Evolutionary conservation across 2,888 invertebrate species (phyloP), one percentile per base, ranked within the genome.

Genomic region (Pyrocoelia pectoralis): DNA sequence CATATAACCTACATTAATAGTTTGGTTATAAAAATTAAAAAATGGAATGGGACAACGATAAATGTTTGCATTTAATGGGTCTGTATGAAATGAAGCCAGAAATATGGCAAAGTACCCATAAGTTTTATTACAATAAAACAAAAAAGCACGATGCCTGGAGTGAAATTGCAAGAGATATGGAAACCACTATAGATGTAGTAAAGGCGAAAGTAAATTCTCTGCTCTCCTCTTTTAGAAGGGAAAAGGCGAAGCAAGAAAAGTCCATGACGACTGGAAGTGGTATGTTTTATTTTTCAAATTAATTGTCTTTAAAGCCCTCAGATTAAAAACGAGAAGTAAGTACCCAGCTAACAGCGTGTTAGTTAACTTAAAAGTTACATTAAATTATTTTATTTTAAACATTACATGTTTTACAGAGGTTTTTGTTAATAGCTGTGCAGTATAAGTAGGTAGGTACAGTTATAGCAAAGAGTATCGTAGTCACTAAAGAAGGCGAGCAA

Each of bases 71-170:
- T n/a, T 48, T 48, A 18, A 13, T 48, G 9, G n/a, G n/a, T 48
- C n/a, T 48, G n/a, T 48, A 48, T 48, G 17, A 15, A 48, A 13
- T 15, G 1, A 48, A 48, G 17, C 48, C 48, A 15, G 48, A 48
- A 48, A 13, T 49, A 49, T 49, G 49, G 49, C 5, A 49, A 10
- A 8, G 9, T 10, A 19, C 10, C 3, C 19, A 49, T 49, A 24
- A 24, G 9, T 19, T 19, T 18, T 18, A 49, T 19, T 19, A 49
- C 9, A 49, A 49, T 49, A 49, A 49, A 15, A 49, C 9, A 19
- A 49, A 49, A n/a, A 15, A 49, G 5, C 18, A 19, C n/a, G 49
- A 49, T 13, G 19, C 49, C n/a, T 49, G 49, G 19, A 6, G 19
- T 8, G 19, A 49, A 19, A 19, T 49, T 15, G 48, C 49, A 18